phyloP scores from a whole-genome alignment of 2,797 vertebrate genomes.

The Eospalax fontanierii region DNA sequence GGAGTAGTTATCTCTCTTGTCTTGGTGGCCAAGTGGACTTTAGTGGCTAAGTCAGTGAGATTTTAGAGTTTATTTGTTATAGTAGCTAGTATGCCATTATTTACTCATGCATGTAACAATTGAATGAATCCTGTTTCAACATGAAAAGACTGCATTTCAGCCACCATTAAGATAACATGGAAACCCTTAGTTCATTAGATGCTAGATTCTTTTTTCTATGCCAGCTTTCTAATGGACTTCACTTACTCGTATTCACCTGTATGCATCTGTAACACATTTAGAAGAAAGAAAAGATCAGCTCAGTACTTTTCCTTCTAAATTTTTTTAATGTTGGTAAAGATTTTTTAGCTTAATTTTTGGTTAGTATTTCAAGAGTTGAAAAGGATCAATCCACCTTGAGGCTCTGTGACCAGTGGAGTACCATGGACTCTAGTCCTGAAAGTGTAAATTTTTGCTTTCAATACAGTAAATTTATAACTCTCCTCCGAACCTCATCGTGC shows the following conservation, averaged over 20 bases:
- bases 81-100: slow-evolving; percentile 20
- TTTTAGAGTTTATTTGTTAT: slow-evolving; percentile 55
- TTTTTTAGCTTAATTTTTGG: background rate
- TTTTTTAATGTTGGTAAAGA: slow-evolving; percentile 22
- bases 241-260: slow-evolving; percentile 40
- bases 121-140: background rate
- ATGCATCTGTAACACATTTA: slow-evolving; percentile 35
- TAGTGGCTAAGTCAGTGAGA: slow-evolving; percentile 40
- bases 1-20: background rate
- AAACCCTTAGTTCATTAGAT: slow-evolving; percentile 1
- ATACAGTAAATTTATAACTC: background rate
- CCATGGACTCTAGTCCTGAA: slow-evolving; percentile 38
- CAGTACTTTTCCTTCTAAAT: background rate
- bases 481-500: background rate
- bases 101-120: background rate
- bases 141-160: background rate
- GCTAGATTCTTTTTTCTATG: background rate
- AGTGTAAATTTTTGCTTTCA: background rate
- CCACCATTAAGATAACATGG: background rate
- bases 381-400: background rate
- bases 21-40: background rate
- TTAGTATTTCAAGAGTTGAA: slow-evolving; percentile 51
- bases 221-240: background rate
- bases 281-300: slow-evolving; percentile 50
- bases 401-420: rapidly evolving